Conservation (phyloP, 2,113 vertebrate species). For the Plecotus auritus region DNA sequence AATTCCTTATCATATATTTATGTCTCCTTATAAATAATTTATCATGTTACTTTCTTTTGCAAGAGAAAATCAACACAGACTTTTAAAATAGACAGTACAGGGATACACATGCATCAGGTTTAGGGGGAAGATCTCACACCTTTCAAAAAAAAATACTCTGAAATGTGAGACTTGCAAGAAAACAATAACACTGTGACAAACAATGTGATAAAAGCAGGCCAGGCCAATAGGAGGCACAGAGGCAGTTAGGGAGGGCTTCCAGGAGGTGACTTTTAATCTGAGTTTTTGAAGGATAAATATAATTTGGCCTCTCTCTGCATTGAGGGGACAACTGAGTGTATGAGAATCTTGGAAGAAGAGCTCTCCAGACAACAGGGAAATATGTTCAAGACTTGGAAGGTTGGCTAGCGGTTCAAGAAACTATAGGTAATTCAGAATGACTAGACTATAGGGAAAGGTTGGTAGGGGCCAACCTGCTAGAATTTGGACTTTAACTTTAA, state of each 20-base stretch:
- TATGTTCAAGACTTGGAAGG: not conserved
- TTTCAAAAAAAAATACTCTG: constrained; percentile 37
- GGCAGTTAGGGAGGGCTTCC: not conserved
- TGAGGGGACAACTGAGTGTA: not conserved
- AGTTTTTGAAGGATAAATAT: not conserved
- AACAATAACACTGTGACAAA: not conserved
- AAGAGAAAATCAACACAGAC: constrained; percentile 79
- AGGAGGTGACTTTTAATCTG: not conserved
- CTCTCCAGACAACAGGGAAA: not conserved
- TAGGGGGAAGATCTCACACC: constrained; percentile 72
- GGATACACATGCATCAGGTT: constrained; percentile 84
- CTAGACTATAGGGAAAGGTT: not conserved
- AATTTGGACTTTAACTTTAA: constrained; percentile 2
- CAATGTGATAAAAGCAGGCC: not conserved
- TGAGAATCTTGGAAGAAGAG: not conserved
- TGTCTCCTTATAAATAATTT: constrained; percentile 76
- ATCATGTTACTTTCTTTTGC: constrained; percentile 76
- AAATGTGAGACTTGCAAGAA: not conserved
- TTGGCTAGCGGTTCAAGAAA: not conserved
- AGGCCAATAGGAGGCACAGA: not conserved
- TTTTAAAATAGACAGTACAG: constrained; percentile 82
- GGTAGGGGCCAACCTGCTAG: not conserved
- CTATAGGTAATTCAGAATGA: not conserved
- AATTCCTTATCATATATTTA: constrained; percentile 74
- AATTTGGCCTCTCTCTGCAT: not conserved